phyloP scores from a whole-genome alignment of 1,140 invertebrate genomes.

The Heterodera schachtii region DNA sequence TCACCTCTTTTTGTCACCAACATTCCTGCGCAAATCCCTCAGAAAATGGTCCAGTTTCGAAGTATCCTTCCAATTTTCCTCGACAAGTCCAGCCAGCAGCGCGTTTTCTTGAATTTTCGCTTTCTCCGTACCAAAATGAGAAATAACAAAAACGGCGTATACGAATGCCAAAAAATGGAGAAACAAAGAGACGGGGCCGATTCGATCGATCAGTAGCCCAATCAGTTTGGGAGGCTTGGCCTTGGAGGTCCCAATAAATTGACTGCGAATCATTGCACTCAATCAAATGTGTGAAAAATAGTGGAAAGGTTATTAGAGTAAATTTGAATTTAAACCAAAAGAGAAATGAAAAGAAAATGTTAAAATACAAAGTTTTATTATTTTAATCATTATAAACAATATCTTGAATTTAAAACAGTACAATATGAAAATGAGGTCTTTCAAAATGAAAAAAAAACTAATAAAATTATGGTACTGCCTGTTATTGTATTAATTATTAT shows the following conservation, averaged over 20 bases:
- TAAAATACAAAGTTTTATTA: constrained; percentile 12
- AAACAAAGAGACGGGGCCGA: background rate
- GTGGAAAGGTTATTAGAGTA: too few relatives aligned
- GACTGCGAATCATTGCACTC: background rate
- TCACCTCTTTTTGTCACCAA: background rate
- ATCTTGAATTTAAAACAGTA: background rate
- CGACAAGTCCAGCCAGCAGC: constrained; percentile 24
- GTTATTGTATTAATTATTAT: too few relatives aligned
- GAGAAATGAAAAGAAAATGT: background rate
- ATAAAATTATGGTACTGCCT: too few relatives aligned
- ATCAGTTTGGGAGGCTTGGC: background rate
- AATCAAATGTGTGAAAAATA: background rate
- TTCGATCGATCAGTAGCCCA: background rate
- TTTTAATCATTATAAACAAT: background rate
- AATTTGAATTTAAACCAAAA: too few relatives aligned
- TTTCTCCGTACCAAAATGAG: constrained; percentile 2
- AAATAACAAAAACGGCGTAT: constrained; percentile 12
- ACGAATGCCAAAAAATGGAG: background rate
- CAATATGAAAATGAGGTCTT: too few relatives aligned
- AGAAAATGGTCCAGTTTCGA: constrained; percentile 13
- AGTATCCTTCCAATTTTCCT: constrained; percentile 15
- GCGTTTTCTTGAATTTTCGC: constrained; percentile 35
- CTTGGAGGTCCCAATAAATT: background rate
- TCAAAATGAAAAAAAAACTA: background rate
- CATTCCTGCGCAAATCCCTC: constrained; percentile 1